These are phyloP conservation scores for Zosterops japonicus DNA, from an alignment of 2,113 vertebrate genomes.

Conservation along the genomic window DNA sequence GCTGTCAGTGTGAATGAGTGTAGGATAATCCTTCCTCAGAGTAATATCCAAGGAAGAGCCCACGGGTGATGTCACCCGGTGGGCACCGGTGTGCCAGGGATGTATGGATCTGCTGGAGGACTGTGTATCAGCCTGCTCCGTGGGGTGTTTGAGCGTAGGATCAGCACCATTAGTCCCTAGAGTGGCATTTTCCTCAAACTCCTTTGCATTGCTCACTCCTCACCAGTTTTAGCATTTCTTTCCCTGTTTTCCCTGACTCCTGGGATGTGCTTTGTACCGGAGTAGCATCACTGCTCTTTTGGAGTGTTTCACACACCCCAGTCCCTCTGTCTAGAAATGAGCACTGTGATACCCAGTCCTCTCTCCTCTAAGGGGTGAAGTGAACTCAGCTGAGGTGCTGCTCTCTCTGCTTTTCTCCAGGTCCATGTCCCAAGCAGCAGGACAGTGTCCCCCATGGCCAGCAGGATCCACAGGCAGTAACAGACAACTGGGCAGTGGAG, in stretches of 20 bases:
- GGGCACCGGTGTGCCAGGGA: not conserved
- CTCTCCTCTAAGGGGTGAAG: not conserved
- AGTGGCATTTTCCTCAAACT: not conserved
- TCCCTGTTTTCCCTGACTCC: not conserved
- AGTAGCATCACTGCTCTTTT: not conserved
- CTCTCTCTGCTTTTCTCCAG: not conserved
- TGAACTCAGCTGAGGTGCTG: not conserved
- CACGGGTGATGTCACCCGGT: not conserved
- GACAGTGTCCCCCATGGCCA: not conserved
- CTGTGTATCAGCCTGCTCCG: fast-evolving
- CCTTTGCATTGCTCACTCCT: not conserved
- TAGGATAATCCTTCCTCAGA: not conserved
- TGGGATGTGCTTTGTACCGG: fast-evolving
- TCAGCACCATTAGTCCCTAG: not conserved
- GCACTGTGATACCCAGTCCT: fast-evolving
- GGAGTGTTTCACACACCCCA: not conserved
- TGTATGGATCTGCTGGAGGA: not conserved
- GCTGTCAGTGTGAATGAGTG: not conserved
- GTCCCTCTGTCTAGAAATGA: not conserved
- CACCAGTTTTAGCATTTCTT: not conserved
- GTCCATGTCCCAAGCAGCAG: not conserved
- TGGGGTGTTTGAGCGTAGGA: not conserved
- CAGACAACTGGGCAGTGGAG: not conserved
- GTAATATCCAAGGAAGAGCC: not conserved
- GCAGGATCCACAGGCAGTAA: not conserved